Percentiles rank a stretch among this genome's conserved stretches.
Evolutionary conservation across 2,113 vertebrate genomes (phyloP).

Genomic region (Halichoerus grypus): DNA sequence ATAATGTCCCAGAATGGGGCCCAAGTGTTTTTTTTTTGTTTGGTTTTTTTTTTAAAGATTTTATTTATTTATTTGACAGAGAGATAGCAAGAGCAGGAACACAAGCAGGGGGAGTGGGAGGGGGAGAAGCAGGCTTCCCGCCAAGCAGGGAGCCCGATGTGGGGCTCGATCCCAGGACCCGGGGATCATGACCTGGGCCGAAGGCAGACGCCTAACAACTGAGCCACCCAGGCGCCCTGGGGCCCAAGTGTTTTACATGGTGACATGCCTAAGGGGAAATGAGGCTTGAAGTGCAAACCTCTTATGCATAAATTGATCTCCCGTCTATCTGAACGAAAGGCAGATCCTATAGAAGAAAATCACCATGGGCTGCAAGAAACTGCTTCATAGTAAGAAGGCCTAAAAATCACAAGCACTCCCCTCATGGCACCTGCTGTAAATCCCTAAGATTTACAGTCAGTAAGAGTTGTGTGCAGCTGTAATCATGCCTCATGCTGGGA

Average conservation of each 20-base stretch:
- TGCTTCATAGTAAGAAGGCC: conserved; percentile 11
- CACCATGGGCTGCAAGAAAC: conserved; percentile 27
- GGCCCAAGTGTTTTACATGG: neutral
- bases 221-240: no score
- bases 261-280: conserved; percentile 37
- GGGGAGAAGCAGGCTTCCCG: no score
- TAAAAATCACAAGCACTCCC: conserved; percentile 57
- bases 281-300: conserved; percentile 59
- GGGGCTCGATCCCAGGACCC: no score
- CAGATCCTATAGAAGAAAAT: conserved; percentile 38
- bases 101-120: no score
- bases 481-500: conserved; percentile 63
- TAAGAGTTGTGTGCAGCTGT: conserved; percentile 66
- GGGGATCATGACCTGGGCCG: no score
- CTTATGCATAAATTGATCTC: conserved; percentile 61
- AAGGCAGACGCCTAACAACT: no score
- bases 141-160: no score
- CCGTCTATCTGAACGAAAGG: conserved; percentile 48
- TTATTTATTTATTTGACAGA: no score
- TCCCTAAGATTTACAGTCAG: conserved; percentile 75
- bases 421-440: conserved; percentile 73
- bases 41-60: no score
- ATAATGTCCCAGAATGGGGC: neutral
- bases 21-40: conserved; percentile 49
- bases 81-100: no score